These are phyloP conservation scores for Actinemys pallida DNA, from an alignment of 2,113 vertebrate genomes.

Conservation along the genomic window DNA sequence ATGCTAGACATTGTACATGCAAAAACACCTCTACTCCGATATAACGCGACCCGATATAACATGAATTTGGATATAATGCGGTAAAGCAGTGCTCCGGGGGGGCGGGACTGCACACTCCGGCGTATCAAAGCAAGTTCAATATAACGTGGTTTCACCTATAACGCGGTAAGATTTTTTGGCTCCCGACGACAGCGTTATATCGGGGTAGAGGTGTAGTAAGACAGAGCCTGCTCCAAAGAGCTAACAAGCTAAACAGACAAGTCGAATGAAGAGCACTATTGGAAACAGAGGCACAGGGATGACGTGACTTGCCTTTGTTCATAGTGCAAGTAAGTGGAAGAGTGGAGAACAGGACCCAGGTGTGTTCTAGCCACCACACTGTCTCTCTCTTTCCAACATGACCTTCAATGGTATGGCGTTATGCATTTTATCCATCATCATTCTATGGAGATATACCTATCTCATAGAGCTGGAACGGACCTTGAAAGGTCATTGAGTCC, in stretches of 20 bases:
- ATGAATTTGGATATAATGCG: no score
- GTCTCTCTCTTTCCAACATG: neutral
- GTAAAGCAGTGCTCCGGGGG: no score
- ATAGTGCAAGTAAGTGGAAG: neutral
- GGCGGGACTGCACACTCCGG: no score
- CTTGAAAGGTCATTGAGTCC: no score
- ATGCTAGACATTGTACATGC: accelerated
- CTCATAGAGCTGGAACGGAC: no score
- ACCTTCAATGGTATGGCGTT: neutral
- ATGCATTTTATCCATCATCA: neutral
- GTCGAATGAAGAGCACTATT: neutral
- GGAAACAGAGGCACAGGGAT: neutral
- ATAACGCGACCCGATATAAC: no score
- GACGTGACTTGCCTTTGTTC: accelerated
- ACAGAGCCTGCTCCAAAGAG: neutral
- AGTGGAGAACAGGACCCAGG: neutral
- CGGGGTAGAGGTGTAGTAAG: neutral
- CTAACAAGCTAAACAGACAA: accelerated
- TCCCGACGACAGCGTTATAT: no score
- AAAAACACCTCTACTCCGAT: neutral
- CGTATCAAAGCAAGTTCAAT: no score
- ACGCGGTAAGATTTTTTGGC: no score
- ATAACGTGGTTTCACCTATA: no score
- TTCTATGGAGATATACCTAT: no score
- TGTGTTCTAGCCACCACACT: accelerated